Conservation (phyloP, 1,140 invertebrate species). For the Pseudomyrmex concolor region DNA sequence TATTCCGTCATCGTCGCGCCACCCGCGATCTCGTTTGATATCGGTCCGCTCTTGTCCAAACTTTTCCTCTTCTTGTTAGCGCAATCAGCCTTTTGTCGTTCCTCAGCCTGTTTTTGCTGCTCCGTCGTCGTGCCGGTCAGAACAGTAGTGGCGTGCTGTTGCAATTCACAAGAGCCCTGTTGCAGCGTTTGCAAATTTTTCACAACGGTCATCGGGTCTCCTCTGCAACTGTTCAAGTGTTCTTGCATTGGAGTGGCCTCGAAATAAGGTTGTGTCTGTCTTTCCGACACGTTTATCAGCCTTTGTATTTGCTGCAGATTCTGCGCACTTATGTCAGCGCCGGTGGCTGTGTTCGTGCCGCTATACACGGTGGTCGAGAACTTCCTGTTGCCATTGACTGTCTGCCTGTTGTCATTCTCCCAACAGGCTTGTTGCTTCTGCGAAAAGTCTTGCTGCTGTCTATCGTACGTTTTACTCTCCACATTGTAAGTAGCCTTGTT, state of each 20-base stretch:
- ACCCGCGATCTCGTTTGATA: slow-evolving; percentile 84
- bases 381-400: slow-evolving; percentile 67
- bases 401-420: slow-evolving; percentile 78
- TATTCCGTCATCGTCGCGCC: slow-evolving; percentile 86
- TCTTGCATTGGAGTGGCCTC: slow-evolving; percentile 87
- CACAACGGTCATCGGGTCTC: slow-evolving; percentile 90
- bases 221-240: slow-evolving; percentile 88
- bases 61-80: slow-evolving; percentile 79
- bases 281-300: slow-evolving; percentile 76
- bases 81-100: slow-evolving; percentile 72
- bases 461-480: slow-evolving; percentile 87
- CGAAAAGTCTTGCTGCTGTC: slow-evolving; percentile 80
- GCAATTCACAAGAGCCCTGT: slow-evolving; percentile 87
- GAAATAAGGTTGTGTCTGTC: slow-evolving; percentile 85
- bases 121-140: slow-evolving; percentile 60
- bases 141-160: slow-evolving; percentile 56
- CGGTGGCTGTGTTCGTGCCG: slow-evolving; percentile 47
- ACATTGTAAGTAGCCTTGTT: slow-evolving; percentile 85
- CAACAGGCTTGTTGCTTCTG: slow-evolving; percentile 80
- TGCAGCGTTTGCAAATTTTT: slow-evolving; percentile 89
- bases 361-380: slow-evolving; percentile 74
- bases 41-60: slow-evolving; percentile 79
- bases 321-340: slow-evolving; percentile 79
- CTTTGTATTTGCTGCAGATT: slow-evolving; percentile 81
- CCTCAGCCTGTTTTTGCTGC: slow-evolving; percentile 77